Conservation (phyloP, 2,888 invertebrate species). For the Gastracanthus pulcherrimus region DNA sequence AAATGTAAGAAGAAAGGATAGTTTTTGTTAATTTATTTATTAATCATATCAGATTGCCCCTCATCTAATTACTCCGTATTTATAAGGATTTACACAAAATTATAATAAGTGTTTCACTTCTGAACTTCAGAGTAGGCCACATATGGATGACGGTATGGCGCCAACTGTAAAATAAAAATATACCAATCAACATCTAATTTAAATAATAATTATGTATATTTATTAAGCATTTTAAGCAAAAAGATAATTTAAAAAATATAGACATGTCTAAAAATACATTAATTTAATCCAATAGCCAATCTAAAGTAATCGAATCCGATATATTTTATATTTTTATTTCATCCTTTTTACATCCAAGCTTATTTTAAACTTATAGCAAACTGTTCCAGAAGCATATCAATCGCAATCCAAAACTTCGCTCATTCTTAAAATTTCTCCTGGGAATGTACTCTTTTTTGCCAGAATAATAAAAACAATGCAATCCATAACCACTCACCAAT, state of each 20-base stretch:
- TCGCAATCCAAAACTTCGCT: too few species aligned
- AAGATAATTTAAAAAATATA: not conserved
- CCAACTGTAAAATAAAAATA: conserved; percentile 41
- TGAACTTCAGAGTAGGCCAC: conserved; percentile 26
- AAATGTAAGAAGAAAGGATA: conserved; percentile 10
- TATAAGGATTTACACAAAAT: conserved; percentile 35
- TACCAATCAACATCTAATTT: not conserved
- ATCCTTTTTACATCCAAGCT: too few species aligned
- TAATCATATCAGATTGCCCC: conserved; percentile 20
- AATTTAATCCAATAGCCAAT: not conserved
- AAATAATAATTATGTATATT: not conserved
- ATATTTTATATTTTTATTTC: too few species aligned
- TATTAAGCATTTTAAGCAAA: not conserved
- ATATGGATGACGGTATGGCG: conserved; percentile 27
- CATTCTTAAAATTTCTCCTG: too few species aligned
- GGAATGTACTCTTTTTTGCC: too few species aligned
- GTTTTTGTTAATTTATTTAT: conserved; percentile 22
- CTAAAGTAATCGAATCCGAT: too few species aligned
- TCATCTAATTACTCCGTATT: conserved; percentile 22
- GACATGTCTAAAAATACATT: not conserved
- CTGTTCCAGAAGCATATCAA: too few species aligned
- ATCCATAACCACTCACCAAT: conserved; percentile 39
- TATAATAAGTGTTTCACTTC: conserved; percentile 30
- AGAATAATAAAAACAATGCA: not conserved
- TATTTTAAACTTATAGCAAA: too few species aligned